Base-by-base conservation (phyloP, 23 tunicate species). In the Halocynthia aurantium region DNA sequence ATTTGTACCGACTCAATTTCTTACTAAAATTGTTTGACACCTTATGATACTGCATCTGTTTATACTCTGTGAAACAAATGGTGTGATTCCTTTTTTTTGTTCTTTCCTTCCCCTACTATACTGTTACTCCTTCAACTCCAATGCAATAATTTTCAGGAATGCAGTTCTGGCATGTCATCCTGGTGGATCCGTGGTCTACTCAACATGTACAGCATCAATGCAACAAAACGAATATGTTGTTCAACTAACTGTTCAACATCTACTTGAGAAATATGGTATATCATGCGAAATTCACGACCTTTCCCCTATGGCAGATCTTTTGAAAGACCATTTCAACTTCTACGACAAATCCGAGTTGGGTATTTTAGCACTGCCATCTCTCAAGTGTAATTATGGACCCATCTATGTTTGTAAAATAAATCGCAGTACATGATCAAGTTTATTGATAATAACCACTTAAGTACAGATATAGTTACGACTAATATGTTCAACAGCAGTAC, bases 151-250 rank as follows among this genome's bases (percentile, higher is more conserved):
- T 68, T 31, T 7, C 75, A 89, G 96, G 80, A 89, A 81, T 76
- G 96, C 89, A 50, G 63, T 89, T 13, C 73, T 69, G 17, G 80
- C 89, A 52, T 89, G 96, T 53, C 77, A 73, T 15, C 76, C 80
- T 10, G 89, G 89, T 31, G 96, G 96, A 12, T 69, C 86, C 40
- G 72, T 89, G 10, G 89, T 89, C 51, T 89, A 89, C 69, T 84
- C 96, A 6, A 89, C 96, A 13, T 84, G 89, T 78, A 80, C 96
- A 8, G 89, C 89, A 7, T 89, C 96, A 12, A 15, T 64, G 17
- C 66, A 80, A 22, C 96, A 89, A 67, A 89, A 89, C 55, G 86
- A 89, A 71, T 89, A 65, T 61, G 89, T 89, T 8, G 96, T 89
- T 6, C 89, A 89, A 62, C 78, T 69, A 53, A 71, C 83, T 50